These are phyloP conservation scores for Grantiella picta DNA, from an alignment of 2,113 vertebrate species.

Conservation along the genomic window DNA sequence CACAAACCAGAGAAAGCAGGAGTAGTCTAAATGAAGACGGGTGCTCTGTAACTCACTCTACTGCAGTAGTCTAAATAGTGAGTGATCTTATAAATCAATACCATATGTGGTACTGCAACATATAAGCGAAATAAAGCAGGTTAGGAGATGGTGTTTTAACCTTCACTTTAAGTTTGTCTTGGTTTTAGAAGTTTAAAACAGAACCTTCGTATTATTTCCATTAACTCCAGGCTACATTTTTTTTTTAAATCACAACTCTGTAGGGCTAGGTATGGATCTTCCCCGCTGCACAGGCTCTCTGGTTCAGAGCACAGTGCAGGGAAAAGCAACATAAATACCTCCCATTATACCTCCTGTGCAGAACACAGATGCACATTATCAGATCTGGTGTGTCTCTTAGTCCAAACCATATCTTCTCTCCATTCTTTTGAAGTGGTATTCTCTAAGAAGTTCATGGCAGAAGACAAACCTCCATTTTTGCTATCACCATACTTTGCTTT, in stretches of 20 bases:
- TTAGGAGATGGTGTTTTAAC: slow-evolving; percentile 20
- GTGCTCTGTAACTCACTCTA: neutral
- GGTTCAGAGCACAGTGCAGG: neutral
- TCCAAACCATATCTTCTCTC: neutral
- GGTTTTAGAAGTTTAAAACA: slow-evolving; percentile 9
- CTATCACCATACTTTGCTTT: neutral
- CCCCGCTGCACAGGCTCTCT: neutral
- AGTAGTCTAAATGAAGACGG: slow-evolving; percentile 29
- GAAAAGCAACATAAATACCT: neutral
- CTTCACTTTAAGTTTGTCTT: slow-evolving; percentile 31
- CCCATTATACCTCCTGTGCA: neutral
- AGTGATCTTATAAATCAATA: slow-evolving; percentile 20
- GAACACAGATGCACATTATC: neutral
- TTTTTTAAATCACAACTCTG: neutral
- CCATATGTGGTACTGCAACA: slow-evolving; percentile 21
- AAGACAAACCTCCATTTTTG: neutral
- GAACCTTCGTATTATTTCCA: neutral
- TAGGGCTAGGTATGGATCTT: neutral
- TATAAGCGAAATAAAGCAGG: slow-evolving; percentile 11
- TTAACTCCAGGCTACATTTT: neutral
- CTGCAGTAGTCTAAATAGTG: slow-evolving; percentile 45
- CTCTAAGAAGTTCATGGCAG: neutral
- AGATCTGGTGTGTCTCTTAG: neutral
- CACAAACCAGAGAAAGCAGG: slow-evolving; percentile 16
- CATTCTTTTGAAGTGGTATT: neutral